These are phyloP conservation scores for Leptopterna dolabrata DNA, from an alignment of 2,888 invertebrate species.

Conservation along the genomic window DNA sequence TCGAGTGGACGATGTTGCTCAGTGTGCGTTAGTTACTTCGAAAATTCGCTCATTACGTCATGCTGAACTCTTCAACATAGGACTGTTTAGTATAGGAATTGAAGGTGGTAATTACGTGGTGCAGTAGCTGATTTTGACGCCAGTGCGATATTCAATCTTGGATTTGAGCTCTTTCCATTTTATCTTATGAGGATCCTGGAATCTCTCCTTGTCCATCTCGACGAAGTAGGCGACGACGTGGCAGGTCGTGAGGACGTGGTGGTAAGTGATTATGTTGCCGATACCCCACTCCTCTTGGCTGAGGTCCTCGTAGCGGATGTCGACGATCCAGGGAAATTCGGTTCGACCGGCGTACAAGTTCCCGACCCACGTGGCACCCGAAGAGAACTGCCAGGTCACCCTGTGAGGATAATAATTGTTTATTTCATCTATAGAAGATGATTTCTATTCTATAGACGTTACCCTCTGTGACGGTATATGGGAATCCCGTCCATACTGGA, in stretches of 20 bases:
- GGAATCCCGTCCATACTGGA: too few relatives aligned
- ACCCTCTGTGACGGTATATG: too few relatives aligned
- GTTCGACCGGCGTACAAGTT: neutral
- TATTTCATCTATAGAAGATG: too few relatives aligned
- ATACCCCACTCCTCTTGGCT: neutral
- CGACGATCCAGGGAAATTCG: conserved; percentile 4
- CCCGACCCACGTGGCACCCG: neutral
- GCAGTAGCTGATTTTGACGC: neutral
- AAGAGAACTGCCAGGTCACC: neutral
- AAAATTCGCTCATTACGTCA: too few relatives aligned
- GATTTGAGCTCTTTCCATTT: too few relatives aligned
- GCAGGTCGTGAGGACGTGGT: neutral
- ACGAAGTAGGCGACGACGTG: neutral
- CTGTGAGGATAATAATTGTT: too few relatives aligned
- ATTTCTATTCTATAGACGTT: too few relatives aligned
- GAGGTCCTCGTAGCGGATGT: neutral
- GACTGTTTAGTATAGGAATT: too few relatives aligned
- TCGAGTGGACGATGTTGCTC: too few relatives aligned
- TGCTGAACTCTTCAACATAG: too few relatives aligned
- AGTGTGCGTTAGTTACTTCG: too few relatives aligned
- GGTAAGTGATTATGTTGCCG: neutral
- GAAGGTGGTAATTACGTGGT: neutral
- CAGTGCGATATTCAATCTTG: neutral
- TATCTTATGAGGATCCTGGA: neutral
- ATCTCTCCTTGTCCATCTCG: neutral